Evolutionary conservation across 2,113 vertebrate species (phyloP), one percentile per base, ranked within the genome.

Genomic region (Solea solea): DNA sequence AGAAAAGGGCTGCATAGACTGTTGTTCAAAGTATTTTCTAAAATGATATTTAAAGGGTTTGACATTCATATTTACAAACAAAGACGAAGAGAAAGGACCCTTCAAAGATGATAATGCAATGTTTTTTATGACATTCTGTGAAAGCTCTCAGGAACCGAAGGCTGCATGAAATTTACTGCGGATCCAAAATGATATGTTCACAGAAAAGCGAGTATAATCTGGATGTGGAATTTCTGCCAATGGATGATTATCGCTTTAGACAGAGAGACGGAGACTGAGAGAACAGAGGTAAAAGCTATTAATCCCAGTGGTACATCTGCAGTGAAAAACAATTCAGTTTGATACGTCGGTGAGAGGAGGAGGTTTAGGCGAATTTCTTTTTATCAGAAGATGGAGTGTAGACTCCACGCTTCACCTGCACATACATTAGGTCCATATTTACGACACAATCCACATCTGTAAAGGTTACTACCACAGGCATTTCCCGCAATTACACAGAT

Each of bases 381-480:
- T 57, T 28, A 21, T 21, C 21, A 21, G 2, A 39, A 9, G n/a
- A 58, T 25, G 5, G 34, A 34, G 3, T 34, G 34, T 34, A 34
- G 3, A 4, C 21, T 41, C 9, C 10, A 2, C 9, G 49, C 54
- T 16, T 11, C 28, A 48, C 39, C 44, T 34, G 5, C 3, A 34
- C 34, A 6, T 34, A 34, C 34, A 34, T 6, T 34, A 34, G 3
- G 5, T 25, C 7, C 25, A 14, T 42, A 40, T 58, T 61, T 53
- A 12, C 44, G 14, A 28, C n/a, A 60, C 27, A 48, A 0, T 46
- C 8, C 3, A 0, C 66, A 45, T 80, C 50, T 75, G 40, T 60
- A 51, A 78, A 74, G 71, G 74, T 66, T 78, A 62, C 15, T 10
- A 64, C 3, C 70, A 64, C 16, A 34, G 34, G 5, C 70, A 28